Base-by-base conservation (phyloP, 2,113 vertebrate genomes). In the Setophaga petechia region DNA sequence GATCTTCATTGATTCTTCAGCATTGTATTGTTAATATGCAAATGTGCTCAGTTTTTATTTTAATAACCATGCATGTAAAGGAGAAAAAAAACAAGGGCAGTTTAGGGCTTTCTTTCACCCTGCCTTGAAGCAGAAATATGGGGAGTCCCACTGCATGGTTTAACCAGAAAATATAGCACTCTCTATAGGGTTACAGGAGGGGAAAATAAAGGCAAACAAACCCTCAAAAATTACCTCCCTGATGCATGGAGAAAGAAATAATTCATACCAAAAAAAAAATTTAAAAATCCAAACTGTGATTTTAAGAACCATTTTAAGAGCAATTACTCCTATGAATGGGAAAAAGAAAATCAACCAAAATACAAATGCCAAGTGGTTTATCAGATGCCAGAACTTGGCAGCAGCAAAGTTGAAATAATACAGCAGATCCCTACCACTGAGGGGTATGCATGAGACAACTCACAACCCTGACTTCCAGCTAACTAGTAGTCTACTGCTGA, bases 1-100 rank as follows among this genome's bases (percentile, higher is more conserved):
- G 69, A 86, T 90, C 85, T 75, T 81, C 41, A 90, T 22, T 73
- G 91, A 89, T 72, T 95, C 52, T 80, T 84, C 54, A 72, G 37
- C 49, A 52, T 1, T 66, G 25, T 77, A 92, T 95, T 97, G 72
- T 93, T 77, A 89, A 63, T 78, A 94, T 93, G 86, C 55, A 94
- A 96, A 95, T 85, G 18, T 47, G 15, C 18, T 66, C 51, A 24
- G 47, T 47, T 90, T 85, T 85, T 22, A 71, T 88, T 94, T 85
- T 78, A 94, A 71, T 75, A 94, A 75, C 23, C 8, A 4, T 78
- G 15, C 4, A 15, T 11, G 4, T 14, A 54, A 88, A 68, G 39
- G 16, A 77, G 23, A 61, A 87, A 74, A 6, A 15, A 39, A 39
- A 39, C n/a, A 37, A 37, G 8, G 18, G 5, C 4, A 51, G 57